Evolutionary conservation across 2,113 vertebrate species (phyloP), one percentile per base, ranked within the genome.

Genomic region (Hoplias malabaricus): DNA sequence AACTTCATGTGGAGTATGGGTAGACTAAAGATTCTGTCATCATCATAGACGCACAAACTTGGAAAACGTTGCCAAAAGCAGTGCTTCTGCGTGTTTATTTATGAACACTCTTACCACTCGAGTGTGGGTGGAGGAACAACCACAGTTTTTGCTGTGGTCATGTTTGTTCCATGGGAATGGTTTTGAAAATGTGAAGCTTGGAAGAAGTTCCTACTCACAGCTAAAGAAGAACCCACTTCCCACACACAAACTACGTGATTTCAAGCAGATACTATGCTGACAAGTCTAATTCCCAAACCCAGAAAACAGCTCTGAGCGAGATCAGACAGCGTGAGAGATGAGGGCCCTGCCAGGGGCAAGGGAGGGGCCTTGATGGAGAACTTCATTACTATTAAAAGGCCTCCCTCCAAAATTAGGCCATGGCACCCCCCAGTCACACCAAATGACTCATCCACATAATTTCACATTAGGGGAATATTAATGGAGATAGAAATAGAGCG

Each of bases 61-160:
- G 19, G 14, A 14, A 69, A 77, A 27, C 10, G 31, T 4, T 40
- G 14, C 54, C 36, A 4, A 42, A 6, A 34, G 61, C 7, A 38
- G 9, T 56, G n/a, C 70, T 34, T 33, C 56, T 40, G 36, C 40
- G 53, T 65, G 36, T 70, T 75, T 80, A 70, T 75, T 75, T 75
- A 54, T 63, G 42, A 75, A 50, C 38, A 56, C 73, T 5, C 42
- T 62, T 36, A 71, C 21, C 67, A 16, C 74, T 76, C 40, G 36
- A 62, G 25, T 31, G 50, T 40, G 74, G 63, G 74, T 57, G 63
- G 50, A 54, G 63, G 29, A 34, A 34, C 74, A 19, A 23, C 10
- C 13, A 38, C 31, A 70, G 33, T 70, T 69, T 68, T 36, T 69
- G 43, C 79, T 76, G 57, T 75, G 57, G 66, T 75, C 46, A 50